Conservation (phyloP, 1,140 invertebrate genomes). For the Telenomus remus region DNA sequence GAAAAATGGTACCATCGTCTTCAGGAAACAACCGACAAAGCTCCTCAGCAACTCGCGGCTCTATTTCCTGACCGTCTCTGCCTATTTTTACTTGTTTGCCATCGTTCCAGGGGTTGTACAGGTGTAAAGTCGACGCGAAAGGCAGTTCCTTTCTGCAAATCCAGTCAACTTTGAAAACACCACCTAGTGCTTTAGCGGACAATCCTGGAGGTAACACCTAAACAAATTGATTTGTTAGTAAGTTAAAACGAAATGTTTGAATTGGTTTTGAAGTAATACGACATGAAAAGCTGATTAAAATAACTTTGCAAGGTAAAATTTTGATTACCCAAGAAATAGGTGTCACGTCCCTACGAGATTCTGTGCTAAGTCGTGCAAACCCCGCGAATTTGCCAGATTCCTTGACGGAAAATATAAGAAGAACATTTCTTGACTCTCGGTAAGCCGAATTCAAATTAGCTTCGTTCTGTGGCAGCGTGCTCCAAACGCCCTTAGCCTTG, state of each 20-base stretch:
- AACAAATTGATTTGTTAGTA: conserved; percentile 15
- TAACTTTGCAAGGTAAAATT: no score
- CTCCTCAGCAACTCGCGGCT: conserved; percentile 95
- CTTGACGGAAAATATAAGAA: conserved; percentile 97
- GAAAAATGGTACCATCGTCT: conserved; percentile 82
- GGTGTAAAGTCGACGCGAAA: conserved; percentile 92
- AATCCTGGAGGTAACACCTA: conserved; percentile 90
- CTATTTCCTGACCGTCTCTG: conserved; percentile 98
- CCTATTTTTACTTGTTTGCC: conserved; percentile 99
- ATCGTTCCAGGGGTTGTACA: conserved; percentile 99
- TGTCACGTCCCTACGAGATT: conserved; percentile 91
- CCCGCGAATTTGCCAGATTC: conserved; percentile 96
- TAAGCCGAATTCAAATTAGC: conserved; percentile 96
- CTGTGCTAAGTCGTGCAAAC: conserved; percentile 91
- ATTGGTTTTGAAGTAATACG: no score
- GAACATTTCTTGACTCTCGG: conserved; percentile 92
- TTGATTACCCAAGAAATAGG: conserved; percentile 90
- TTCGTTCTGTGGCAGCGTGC: conserved; percentile 97
- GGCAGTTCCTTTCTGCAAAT: conserved; percentile 95
- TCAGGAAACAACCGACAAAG: conserved; percentile 95
- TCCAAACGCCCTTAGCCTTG: conserved; percentile 98
- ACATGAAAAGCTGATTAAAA: no score
- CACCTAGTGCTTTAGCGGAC: conserved; percentile 92
- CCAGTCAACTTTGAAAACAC: conserved; percentile 98
- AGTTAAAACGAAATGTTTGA: no score